A percentile compares a stretch with the other conserved stretches of the same genome.
Evolutionary conservation across 2,888 invertebrate genomes (phyloP).

Genomic region (Dynastes hyllus): DNA sequence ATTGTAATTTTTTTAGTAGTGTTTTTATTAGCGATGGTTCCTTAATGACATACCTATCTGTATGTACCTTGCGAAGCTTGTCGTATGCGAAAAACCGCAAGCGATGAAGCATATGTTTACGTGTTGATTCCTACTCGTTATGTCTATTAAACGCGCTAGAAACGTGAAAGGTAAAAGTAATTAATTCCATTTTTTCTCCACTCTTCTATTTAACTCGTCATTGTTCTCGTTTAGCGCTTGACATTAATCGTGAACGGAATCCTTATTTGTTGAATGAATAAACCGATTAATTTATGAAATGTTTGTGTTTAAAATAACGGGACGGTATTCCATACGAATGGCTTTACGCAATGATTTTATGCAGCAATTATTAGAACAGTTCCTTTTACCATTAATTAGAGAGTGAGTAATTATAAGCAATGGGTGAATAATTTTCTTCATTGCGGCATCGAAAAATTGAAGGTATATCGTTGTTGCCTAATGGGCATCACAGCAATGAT

Average conservation of each 20-base stretch:
- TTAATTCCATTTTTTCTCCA: slow-evolving; percentile 46
- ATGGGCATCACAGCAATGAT: background rate
- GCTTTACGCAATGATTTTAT: slow-evolving; percentile 2
- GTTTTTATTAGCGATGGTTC: too few relatives aligned
- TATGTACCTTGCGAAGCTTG: slow-evolving; percentile 47
- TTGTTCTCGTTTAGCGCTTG: slow-evolving; percentile 39
- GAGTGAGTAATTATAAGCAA: background rate
- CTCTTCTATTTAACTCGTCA: slow-evolving; percentile 38
- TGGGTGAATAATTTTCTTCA: background rate
- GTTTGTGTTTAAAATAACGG: slow-evolving; percentile 36
- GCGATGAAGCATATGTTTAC: slow-evolving; percentile 33
- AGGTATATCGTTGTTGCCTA: background rate
- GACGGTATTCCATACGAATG: background rate
- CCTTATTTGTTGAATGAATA: slow-evolving; percentile 41
- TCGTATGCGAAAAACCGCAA: slow-evolving; percentile 35
- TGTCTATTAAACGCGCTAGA: slow-evolving; percentile 26
- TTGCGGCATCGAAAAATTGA: background rate
- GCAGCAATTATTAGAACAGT: background rate
- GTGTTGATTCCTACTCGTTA: slow-evolving; percentile 11
- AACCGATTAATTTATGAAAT: slow-evolving; percentile 38
- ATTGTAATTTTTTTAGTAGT: too few relatives aligned
- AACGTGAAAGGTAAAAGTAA: slow-evolving; percentile 52
- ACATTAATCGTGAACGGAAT: slow-evolving; percentile 43
- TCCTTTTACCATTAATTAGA: slow-evolving; percentile 20
- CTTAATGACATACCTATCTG: too few relatives aligned